Percentiles rank a stretch among this genome's conserved stretches.
These are phyloP conservation scores for Fundulus diaphanus DNA, from an alignment of 2,797 vertebrate species.

Conservation along the genomic window DNA sequence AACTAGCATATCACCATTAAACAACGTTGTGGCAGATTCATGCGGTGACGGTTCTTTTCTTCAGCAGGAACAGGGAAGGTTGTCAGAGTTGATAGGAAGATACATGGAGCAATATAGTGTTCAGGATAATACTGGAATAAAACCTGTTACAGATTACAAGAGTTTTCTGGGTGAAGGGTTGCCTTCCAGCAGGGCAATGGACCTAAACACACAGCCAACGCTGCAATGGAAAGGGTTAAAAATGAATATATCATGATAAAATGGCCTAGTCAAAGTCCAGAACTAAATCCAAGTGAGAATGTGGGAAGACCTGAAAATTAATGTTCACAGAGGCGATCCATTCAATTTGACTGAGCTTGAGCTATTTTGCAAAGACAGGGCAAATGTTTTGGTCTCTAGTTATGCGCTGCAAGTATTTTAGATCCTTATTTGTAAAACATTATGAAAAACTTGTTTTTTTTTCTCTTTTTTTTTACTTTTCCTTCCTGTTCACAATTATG, in stretches of 20 bases:
- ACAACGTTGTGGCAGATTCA: too few relatives aligned
- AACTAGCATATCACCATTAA: too few relatives aligned
- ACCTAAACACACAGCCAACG: not conserved
- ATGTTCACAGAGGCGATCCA: too few relatives aligned
- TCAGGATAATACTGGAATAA: not conserved
- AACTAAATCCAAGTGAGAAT: not conserved
- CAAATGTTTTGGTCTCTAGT: too few relatives aligned
- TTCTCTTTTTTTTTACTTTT: not conserved
- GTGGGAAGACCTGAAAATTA: not conserved
- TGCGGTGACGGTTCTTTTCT: too few relatives aligned
- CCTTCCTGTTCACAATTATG: not conserved
- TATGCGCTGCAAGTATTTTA: not conserved
- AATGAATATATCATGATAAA: not conserved
- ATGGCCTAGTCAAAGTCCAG: not conserved
- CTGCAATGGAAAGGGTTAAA: not conserved
- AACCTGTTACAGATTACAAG: not conserved
- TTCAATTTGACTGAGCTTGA: not conserved
- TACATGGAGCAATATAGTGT: not conserved
- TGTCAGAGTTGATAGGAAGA: too few relatives aligned
- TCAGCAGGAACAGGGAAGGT: too few relatives aligned
- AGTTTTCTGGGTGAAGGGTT: not conserved
- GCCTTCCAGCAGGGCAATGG: not conserved
- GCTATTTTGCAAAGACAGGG: not conserved
- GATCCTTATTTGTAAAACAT: not conserved
- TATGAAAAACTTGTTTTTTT: not conserved